Conservation (phyloP, 1,140 invertebrate genomes). For the Platyscapa corneri region DNA sequence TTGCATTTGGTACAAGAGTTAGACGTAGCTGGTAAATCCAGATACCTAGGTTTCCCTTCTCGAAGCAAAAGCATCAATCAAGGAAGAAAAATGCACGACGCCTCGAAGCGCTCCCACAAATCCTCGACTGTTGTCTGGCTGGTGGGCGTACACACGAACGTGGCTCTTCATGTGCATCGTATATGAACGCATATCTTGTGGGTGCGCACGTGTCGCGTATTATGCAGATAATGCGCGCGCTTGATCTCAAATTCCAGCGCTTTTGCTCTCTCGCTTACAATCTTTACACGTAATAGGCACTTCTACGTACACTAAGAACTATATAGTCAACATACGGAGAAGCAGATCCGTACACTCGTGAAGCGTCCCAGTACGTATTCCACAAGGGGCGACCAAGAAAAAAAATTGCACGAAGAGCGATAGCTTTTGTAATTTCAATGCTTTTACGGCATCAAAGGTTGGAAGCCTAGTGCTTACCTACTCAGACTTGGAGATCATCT, state of each 20-base stretch:
- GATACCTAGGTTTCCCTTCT: too few relatives aligned
- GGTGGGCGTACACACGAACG: background rate
- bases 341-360: background rate
- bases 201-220: conserved; percentile 30
- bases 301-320: background rate
- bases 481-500: background rate
- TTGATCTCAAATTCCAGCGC: conserved; percentile 40
- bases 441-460: background rate
- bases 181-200: background rate
- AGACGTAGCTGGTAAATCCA: too few relatives aligned
- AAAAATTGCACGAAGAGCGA: background rate
- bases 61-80: background rate
- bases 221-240: conserved; percentile 36
- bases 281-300: conserved; percentile 8
- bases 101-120: conserved; percentile 19
- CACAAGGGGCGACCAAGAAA: background rate
- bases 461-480: background rate
- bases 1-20: too few relatives aligned
- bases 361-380: background rate
- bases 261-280: conserved; percentile 1
- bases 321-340: background rate
- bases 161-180: background rate
- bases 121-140: too few relatives aligned
- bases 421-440: conserved; percentile 17
- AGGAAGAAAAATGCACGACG: too few relatives aligned